Conservation (phyloP, 1,140 invertebrate genomes). For the Heliconius hewitsoni region DNA sequence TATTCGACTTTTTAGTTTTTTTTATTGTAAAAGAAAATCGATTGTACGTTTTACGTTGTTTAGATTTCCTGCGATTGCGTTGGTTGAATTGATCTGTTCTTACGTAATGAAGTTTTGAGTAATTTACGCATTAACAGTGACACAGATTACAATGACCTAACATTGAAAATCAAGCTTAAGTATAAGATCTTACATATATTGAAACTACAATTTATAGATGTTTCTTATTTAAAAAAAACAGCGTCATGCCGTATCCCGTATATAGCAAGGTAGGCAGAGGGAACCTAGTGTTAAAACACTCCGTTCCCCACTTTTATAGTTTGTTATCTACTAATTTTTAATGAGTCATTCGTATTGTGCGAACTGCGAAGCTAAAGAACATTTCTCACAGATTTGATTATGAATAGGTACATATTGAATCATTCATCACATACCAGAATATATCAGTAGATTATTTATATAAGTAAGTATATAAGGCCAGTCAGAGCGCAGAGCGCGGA, state of each 20-base stretch:
- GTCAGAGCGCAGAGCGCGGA: too few relatives aligned
- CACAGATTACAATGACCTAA: conserved; percentile 19
- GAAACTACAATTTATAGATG: background rate
- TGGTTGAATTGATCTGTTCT: conserved; percentile 5
- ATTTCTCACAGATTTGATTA: background rate
- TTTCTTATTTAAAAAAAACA: background rate
- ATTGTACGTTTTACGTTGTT: background rate
- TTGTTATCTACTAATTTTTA: background rate
- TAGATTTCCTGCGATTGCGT: background rate
- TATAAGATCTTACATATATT: background rate
- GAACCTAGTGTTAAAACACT: too few relatives aligned
- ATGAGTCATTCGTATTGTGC: background rate
- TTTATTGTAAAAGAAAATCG: background rate
- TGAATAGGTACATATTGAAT: conserved; percentile 3
- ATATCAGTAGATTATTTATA: background rate
- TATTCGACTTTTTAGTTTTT: too few relatives aligned
- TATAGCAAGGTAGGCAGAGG: too few relatives aligned
- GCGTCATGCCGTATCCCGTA: too few relatives aligned
- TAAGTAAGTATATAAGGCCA: too few relatives aligned
- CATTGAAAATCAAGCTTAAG: conserved; percentile 3
- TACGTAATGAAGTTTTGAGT: conserved; percentile 18
- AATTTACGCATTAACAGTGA: conserved; percentile 14
- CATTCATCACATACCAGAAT: conserved; percentile 14
- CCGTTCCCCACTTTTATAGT: too few relatives aligned
- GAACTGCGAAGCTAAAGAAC: background rate